A percentile compares a stretch with the other conserved stretches of the same genome.
Conservation (phyloP, 2,113 vertebrate genomes). For the Grammomys dolichurus region DNA sequence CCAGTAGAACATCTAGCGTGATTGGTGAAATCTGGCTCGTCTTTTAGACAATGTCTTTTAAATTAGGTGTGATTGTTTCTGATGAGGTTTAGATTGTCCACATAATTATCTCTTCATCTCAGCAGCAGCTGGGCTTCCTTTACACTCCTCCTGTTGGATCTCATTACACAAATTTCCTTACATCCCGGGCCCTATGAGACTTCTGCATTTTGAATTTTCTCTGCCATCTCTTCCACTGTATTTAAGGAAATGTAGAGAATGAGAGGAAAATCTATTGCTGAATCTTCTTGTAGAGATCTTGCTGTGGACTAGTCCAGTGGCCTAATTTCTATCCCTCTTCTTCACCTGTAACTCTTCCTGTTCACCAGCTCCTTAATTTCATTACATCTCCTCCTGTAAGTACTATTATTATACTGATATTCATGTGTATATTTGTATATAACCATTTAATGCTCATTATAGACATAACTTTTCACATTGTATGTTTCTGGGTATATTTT, state of each 20-base stretch:
- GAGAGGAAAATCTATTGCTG: neutral
- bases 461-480: neutral
- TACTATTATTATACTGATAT: neutral
- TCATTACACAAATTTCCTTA: neutral
- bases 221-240: neutral
- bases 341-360: neutral
- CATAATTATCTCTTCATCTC: conserved; percentile 55
- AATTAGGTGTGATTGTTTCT: conserved; percentile 71
- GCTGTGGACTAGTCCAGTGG: neutral
- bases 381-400: neutral
- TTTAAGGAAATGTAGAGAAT: conserved; percentile 17
- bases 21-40: conserved; percentile 52
- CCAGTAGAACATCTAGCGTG: neutral
- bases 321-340: neutral
- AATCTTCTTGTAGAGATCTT: neutral
- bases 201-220: neutral
- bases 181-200: neutral
- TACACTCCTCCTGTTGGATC: neutral
- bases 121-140: conserved; percentile 33
- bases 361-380: neutral
- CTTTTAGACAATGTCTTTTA: conserved; percentile 61
- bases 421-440: neutral
- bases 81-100: conserved; percentile 56
- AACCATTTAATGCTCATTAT: neutral
- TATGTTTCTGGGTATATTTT: neutral